These are phyloP conservation scores for Beris chalybata DNA, from an alignment of 2,888 invertebrate genomes.

Conservation along the genomic window DNA sequence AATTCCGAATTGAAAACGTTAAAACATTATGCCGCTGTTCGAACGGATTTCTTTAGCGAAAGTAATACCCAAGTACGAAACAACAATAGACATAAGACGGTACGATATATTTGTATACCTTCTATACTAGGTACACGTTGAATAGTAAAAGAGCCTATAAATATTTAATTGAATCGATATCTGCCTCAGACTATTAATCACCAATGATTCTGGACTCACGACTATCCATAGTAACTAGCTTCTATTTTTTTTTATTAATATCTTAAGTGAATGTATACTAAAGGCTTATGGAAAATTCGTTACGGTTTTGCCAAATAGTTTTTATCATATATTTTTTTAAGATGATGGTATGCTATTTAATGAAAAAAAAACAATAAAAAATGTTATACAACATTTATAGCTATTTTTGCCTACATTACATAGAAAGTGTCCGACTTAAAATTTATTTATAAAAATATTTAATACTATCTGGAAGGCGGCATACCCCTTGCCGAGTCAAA, in stretches of 20 bases:
- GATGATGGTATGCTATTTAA: too few species aligned
- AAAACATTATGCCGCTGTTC: conserved; percentile 14
- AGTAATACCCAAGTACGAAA: conserved; percentile 12
- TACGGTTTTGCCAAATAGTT: too few species aligned
- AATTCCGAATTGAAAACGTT: conserved; percentile 18
- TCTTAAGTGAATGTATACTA: background rate
- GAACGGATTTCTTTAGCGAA: conserved; percentile 13
- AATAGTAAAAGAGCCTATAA: conserved; percentile 28
- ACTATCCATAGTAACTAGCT: conserved; percentile 23
- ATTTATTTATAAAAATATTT: too few species aligned
- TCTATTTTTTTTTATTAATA: background rate
- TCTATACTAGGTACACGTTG: background rate
- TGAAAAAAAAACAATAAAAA: too few species aligned
- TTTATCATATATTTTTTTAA: too few species aligned
- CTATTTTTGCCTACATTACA: too few species aligned
- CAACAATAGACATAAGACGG: background rate
- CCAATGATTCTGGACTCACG: conserved; percentile 29
- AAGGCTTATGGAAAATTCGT: too few species aligned
- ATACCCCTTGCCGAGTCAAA: too few species aligned
- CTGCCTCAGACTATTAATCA: conserved; percentile 26
- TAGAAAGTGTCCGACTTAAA: too few species aligned
- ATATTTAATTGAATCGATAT: conserved; percentile 32
- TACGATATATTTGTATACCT: too few species aligned
- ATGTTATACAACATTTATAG: too few species aligned
- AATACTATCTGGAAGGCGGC: too few species aligned